A percentile compares a stretch with the other conserved stretches of the same genome.
Conservation (phyloP, 2,113 vertebrate species). For the Ibidorhyncha struthersii region DNA sequence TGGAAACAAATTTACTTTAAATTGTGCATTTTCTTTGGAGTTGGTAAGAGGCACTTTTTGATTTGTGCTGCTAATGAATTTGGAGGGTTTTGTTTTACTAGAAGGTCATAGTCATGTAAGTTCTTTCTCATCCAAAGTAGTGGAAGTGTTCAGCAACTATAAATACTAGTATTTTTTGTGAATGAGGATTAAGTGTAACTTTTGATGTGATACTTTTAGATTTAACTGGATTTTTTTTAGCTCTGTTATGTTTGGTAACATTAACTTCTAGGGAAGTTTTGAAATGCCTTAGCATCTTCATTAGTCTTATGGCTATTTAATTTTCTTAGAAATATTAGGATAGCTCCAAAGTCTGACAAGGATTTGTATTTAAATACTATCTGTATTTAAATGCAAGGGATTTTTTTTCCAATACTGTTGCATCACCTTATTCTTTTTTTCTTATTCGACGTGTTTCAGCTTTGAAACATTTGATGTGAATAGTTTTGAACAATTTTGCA, state of each 20-base stretch:
- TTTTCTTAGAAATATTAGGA: not conserved
- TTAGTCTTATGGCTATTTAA: not conserved
- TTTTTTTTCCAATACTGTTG: not conserved
- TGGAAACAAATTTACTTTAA: not conserved
- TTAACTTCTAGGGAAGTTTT: not conserved
- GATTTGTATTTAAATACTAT: not conserved
- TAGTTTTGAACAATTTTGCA: slow-evolving; percentile 99
- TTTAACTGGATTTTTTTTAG: not conserved
- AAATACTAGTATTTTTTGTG: not conserved
- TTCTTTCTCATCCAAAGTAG: too few species aligned
- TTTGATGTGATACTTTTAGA: not conserved
- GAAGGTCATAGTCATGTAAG: too few species aligned
- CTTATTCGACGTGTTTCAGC: slow-evolving; percentile 73
- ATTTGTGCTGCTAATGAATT: too few species aligned
- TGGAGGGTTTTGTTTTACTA: too few species aligned
- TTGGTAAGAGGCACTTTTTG: too few species aligned
- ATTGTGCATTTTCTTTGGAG: too few species aligned
- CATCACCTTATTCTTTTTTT: not conserved
- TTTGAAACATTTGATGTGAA: slow-evolving; percentile 98
- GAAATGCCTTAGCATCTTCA: not conserved
- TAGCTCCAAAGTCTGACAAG: not conserved
- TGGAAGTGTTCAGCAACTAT: not conserved
- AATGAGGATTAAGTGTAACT: not conserved
- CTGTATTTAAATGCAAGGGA: not conserved
- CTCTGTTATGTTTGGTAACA: not conserved